Base-by-base conservation (phyloP, 2,113 vertebrate genomes). In the Leuciscus idus region DNA sequence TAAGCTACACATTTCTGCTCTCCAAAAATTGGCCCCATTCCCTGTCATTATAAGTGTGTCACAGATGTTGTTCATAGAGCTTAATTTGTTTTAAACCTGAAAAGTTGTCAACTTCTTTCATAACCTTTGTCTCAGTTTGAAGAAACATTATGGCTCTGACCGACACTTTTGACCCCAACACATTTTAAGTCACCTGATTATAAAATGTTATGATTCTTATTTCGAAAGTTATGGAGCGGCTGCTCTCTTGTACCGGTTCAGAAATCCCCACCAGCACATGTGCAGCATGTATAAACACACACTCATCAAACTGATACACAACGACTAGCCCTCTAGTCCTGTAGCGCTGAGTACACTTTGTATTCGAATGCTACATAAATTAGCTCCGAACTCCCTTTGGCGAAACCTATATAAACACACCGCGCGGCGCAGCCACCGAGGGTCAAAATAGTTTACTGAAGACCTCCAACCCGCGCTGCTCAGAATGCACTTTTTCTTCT, bases 321-420 rank as follows among this genome's bases (percentile, higher is more conserved):
- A 84, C 90, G 92, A 92, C 66, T 84, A 84, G 89, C 80, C 66
- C 57, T 87, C 64, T 90, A 87, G 92, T 93, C 91, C 92, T 90
- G 89, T 23, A 84, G 85, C 62, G 87, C 88, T 74, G 83, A 82
- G 90, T 80, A 91, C 85, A 85, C 84, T 55, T 85, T 85, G 91
- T 86, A 91, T 91, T 89, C 87, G 91, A 92, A 91, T 90, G 89
- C 85, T 92, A 92, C 93, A 94, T 94, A 86, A 93, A 92, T 93
- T 92, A 90, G 86, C 89, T 91, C 87, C 70, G 85, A 92, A 91
- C 91, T 91, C 91, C 84, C 90, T 66, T 86, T 81, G 59, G 78
- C 39, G 89, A 90, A 91, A 92, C 83, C 89, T 89, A 89, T 85
- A 26, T 94, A 93, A 94, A 93, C 91, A 92, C 74, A 84, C 39